phyloP scores from a whole-genome alignment of 92 coral and sea anemone species.

The Hydrozoanthus gracilis region DNA sequence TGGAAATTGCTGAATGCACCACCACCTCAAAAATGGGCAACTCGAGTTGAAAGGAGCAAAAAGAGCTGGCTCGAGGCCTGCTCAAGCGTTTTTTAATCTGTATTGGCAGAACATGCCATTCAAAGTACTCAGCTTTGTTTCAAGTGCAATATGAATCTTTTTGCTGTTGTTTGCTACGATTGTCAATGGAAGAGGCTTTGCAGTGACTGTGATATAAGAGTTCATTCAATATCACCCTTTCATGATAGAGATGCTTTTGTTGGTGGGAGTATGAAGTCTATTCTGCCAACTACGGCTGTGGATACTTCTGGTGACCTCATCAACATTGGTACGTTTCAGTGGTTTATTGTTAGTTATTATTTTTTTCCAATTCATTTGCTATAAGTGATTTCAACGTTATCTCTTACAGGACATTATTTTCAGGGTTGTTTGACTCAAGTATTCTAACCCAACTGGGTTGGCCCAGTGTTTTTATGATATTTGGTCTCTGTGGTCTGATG shows the following conservation, averaged over 20 bases:
- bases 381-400: too few species aligned
- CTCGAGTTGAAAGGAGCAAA: too few species aligned
- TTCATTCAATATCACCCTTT: neutral
- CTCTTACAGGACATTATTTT: slow-evolving; percentile 68
- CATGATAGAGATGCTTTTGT: neutral
- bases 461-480: slow-evolving; percentile 85
- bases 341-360: too few species aligned
- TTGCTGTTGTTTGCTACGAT: neutral
- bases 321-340: neutral
- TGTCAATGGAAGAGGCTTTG: neutral
- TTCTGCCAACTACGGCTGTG: slow-evolving; percentile 2
- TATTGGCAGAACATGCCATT: neutral
- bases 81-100: neutral
- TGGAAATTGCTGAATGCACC: too few species aligned
- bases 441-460: slow-evolving; percentile 83
- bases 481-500: slow-evolving; percentile 78
- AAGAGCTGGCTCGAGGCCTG: neutral
- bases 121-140: neutral
- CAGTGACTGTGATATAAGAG: neutral
- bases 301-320: neutral
- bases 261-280: neutral
- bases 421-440: slow-evolving; percentile 92
- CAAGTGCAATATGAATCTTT: neutral
- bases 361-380: too few species aligned
- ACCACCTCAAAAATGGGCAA: too few species aligned